Percentiles rank a stretch among this genome's conserved stretches.
Evolutionary conservation across 1,140 invertebrate genomes (phyloP).

Genomic region (Drosophila busckii): DNA sequence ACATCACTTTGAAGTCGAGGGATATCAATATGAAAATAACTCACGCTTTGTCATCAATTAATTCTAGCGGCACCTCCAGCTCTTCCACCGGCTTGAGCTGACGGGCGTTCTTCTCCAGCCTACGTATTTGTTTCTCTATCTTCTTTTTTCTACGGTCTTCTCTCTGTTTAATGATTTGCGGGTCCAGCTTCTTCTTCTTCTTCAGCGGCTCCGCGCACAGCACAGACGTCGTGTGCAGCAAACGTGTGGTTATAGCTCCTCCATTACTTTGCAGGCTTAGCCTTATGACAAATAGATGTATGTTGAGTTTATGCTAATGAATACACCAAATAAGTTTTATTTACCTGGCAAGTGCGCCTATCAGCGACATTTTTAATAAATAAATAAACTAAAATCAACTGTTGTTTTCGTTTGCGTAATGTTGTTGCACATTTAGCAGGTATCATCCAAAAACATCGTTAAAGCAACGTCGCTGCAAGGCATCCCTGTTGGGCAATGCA

Average conservation of each 20-base stretch:
- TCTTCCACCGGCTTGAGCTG: constrained; percentile 92
- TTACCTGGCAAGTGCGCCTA: constrained; percentile 45
- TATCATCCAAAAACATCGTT: constrained; percentile 2
- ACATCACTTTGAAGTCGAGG: not conserved
- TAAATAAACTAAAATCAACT: constrained; percentile 11
- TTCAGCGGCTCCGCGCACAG: constrained; percentile 88
- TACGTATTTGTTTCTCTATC: constrained; percentile 90
- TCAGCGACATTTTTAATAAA: constrained; percentile 58
- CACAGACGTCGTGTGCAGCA: constrained; percentile 55
- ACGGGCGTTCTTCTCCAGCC: constrained; percentile 86
- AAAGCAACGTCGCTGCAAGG: not conserved
- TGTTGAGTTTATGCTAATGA: not conserved
- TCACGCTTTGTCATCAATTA: constrained; percentile 85
- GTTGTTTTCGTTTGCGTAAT: constrained; percentile 42
- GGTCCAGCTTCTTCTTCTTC: constrained; percentile 93
- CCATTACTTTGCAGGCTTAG: constrained; percentile 39
- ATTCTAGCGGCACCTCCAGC: constrained; percentile 84
- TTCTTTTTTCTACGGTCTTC: constrained; percentile 89
- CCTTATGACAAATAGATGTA: constrained; percentile 8
- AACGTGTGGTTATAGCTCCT: constrained; percentile 21
- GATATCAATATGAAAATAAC: not conserved
- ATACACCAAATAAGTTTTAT: not conserved
- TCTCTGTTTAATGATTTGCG: constrained; percentile 85
- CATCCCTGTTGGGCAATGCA: too few species aligned
- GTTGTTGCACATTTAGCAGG: constrained; percentile 13